A percentile compares a stretch with the other conserved stretches of the same genome.
phyloP scores from a whole-genome alignment of 2,113 vertebrate species.

The Puma concolor region DNA sequence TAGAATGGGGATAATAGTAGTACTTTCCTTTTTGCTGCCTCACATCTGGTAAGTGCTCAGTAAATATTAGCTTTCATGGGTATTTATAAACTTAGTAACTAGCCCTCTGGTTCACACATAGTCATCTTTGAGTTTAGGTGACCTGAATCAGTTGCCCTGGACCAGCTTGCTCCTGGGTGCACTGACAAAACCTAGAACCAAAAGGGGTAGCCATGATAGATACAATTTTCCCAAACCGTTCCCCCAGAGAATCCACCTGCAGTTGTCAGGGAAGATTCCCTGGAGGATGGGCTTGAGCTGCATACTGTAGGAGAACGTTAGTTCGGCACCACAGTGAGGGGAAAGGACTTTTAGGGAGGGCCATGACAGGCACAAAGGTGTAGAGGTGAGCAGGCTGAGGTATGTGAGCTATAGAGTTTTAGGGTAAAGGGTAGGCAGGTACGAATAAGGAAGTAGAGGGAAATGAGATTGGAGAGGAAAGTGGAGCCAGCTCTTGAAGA shows the following conservation, averaged over 20 bases:
- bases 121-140: slow-evolving; percentile 33
- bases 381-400: neutral
- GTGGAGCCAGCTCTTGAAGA: neutral
- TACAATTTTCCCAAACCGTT: neutral
- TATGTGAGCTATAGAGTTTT: neutral
- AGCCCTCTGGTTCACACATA: neutral
- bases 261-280: neutral
- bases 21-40: neutral
- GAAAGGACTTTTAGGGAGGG: neutral
- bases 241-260: neutral
- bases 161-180: neutral
- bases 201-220: neutral
- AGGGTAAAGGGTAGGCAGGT: neutral
- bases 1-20: neutral
- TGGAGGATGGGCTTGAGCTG: slow-evolving; percentile 10
- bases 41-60: neutral
- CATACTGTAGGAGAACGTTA: neutral
- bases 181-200: slow-evolving; percentile 27
- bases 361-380: neutral
- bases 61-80: neutral
- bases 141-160: neutral
- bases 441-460: neutral
- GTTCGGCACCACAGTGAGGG: neutral
- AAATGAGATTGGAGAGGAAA: neutral
- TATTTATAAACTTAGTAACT: slow-evolving; percentile 18